Percentiles rank a stretch among this genome's conserved stretches.
These are phyloP conservation scores for Oncorhynchus masou DNA, from an alignment of 2,113 vertebrate species.

Conservation along the genomic window DNA sequence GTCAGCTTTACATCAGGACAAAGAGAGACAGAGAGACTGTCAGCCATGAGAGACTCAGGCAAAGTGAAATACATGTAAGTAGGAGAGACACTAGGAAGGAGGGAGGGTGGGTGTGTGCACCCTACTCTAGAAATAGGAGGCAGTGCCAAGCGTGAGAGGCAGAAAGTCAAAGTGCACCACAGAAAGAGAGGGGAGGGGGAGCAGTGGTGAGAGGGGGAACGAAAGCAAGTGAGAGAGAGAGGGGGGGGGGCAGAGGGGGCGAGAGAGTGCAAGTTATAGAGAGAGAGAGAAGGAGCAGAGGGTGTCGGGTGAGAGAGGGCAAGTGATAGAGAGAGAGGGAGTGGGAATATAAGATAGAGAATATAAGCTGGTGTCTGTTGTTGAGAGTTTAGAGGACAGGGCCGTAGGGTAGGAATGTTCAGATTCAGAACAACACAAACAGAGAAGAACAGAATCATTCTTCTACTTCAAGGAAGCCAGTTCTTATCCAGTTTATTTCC, in stretches of 20 bases:
- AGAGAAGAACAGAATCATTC: conserved; percentile 65
- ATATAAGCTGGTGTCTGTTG: conserved; percentile 36
- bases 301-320: conserved; percentile 27
- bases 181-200: background rate
- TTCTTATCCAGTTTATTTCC: conserved; percentile 52
- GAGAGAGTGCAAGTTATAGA: conserved; percentile 46
- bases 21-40: background rate
- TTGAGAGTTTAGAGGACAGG: conserved; percentile 50
- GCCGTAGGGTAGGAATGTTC: conserved; percentile 62
- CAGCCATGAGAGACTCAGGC: background rate
- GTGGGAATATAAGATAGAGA: background rate
- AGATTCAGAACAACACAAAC: conserved; percentile 29
- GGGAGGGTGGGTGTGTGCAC: conserved; percentile 24
- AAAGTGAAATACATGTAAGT: conserved; percentile 56
- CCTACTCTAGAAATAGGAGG: background rate
- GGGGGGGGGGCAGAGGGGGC: conserved; percentile 45
- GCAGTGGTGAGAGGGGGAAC: background rate
- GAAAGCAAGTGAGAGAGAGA: conserved; percentile 14
- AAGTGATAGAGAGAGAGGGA: background rate
- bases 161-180: background rate
- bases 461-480: conserved; percentile 34
- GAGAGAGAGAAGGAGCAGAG: conserved; percentile 26
- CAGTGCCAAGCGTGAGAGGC: conserved; percentile 6
- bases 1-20: too few species aligned
- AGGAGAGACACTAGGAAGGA: background rate